Evolutionary conservation across 2,797 vertebrate species (phyloP).

Genomic region (Accipiter minullus): DNA sequence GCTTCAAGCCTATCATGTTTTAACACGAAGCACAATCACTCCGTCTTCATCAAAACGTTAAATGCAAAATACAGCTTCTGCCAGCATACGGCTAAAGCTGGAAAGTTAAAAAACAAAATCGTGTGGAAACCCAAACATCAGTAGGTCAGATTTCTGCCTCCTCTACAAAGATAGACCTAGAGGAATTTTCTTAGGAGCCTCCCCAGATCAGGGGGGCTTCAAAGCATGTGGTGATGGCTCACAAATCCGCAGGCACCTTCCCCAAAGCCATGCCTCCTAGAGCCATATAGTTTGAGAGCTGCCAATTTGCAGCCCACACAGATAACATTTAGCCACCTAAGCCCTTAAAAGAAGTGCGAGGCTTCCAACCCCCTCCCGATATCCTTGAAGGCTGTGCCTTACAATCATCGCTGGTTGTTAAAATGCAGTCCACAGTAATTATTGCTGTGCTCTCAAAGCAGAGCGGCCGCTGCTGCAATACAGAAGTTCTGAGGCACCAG

Average conservation of each 20-base stretch:
- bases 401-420: not conserved
- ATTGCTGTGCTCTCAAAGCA: not conserved
- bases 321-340: constrained; percentile 10
- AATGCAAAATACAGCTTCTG: not conserved
- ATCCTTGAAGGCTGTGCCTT: not conserved
- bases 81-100: not conserved
- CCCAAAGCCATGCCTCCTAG: not conserved
- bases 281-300: not conserved
- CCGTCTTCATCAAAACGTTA: not conserved
- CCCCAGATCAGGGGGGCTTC: not conserved
- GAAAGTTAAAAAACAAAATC: not conserved
- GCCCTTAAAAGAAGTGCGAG: not conserved
- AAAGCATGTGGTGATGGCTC: not conserved
- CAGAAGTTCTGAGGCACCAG: not conserved
- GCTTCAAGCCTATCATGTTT: not conserved
- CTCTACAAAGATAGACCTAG: not conserved
- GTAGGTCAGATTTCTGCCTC: not conserved
- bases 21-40: not conserved
- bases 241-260: not conserved
- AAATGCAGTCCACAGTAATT: not conserved
- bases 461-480: not conserved
- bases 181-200: not conserved
- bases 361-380: not conserved
- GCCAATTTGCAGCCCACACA: constrained; percentile 4
- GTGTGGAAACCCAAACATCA: not conserved